Percentiles rank a stretch among this genome's conserved stretches.
Evolutionary conservation across 2,797 vertebrate species (phyloP).

Genomic region (Moxostoma hubbsi): DNA sequence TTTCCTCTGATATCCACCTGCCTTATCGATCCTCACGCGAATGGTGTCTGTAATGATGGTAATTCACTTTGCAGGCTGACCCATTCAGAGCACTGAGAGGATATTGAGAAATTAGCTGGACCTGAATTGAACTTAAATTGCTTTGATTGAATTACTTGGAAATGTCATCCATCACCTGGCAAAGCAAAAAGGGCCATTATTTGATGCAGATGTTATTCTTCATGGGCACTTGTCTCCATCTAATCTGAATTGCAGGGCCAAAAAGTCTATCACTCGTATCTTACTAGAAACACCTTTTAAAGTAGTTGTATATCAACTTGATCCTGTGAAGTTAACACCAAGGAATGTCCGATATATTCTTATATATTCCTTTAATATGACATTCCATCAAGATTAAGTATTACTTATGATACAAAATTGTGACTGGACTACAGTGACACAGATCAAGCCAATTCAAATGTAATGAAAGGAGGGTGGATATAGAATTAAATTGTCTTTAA

Average conservation of each 20-base stretch:
- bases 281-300: not conserved
- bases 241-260: constrained; percentile 44
- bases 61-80: constrained; percentile 54
- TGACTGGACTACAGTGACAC: too few species aligned
- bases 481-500: not conserved
- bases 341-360: too few species aligned
- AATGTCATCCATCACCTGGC: constrained; percentile 57
- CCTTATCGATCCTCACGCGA: constrained; percentile 54
- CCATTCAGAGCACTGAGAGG: constrained; percentile 49
- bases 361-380: not conserved
- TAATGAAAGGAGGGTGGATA: too few species aligned
- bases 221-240: constrained; percentile 47
- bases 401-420: too few species aligned
- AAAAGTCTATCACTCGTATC: constrained; percentile 8
- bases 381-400: not conserved
- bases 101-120: constrained; percentile 57
- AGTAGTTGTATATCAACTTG: not conserved
- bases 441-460: too few species aligned
- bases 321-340: too few species aligned
- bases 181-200: constrained; percentile 52
- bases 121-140: constrained; percentile 56
- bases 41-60: constrained; percentile 56
- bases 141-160: constrained; percentile 60
- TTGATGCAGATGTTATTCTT: constrained; percentile 42
- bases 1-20: constrained; percentile 59